Evolutionary conservation across 2,888 invertebrate genomes (phyloP).

Genomic region (Pseudococcus longispinus): DNA sequence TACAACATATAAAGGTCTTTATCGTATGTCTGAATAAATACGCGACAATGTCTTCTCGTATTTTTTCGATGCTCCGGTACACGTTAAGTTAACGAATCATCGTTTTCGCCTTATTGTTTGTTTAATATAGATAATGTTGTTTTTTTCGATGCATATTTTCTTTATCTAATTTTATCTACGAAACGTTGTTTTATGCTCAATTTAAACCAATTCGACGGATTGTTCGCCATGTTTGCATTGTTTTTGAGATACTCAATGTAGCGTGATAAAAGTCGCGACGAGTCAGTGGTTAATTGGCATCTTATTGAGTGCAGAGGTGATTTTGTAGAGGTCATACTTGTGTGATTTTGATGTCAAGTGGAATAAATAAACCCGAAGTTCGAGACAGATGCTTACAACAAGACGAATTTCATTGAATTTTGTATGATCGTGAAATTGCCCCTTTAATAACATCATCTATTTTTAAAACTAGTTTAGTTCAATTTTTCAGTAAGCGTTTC

Average conservation of each 20-base stretch:
- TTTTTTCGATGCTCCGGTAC: not conserved
- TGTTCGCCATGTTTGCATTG: not conserved
- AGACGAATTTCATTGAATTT: too few relatives aligned
- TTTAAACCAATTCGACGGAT: not conserved
- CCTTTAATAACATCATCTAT: too few relatives aligned
- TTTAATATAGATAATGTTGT: not conserved
- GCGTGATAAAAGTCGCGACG: too few relatives aligned
- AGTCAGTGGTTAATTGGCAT: too few relatives aligned
- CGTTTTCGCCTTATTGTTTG: not conserved
- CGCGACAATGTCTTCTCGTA: not conserved
- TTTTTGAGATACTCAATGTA: not conserved
- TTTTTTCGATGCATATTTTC: not conserved
- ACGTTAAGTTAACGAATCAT: not conserved
- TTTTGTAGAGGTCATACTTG: too few relatives aligned
- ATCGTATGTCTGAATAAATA: conserved; percentile 34
- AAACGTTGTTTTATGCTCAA: not conserved
- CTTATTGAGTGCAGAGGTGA: too few relatives aligned
- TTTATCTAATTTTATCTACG: not conserved
- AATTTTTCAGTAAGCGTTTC: too few relatives aligned
- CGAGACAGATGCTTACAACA: too few relatives aligned
- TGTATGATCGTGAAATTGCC: too few relatives aligned
- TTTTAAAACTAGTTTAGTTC: too few relatives aligned
- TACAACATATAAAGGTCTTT: not conserved
- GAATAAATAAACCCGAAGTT: too few relatives aligned
- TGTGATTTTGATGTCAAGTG: too few relatives aligned